Base-by-base conservation (phyloP, 2,113 vertebrate genomes). In the Sinosuthora webbiana region DNA sequence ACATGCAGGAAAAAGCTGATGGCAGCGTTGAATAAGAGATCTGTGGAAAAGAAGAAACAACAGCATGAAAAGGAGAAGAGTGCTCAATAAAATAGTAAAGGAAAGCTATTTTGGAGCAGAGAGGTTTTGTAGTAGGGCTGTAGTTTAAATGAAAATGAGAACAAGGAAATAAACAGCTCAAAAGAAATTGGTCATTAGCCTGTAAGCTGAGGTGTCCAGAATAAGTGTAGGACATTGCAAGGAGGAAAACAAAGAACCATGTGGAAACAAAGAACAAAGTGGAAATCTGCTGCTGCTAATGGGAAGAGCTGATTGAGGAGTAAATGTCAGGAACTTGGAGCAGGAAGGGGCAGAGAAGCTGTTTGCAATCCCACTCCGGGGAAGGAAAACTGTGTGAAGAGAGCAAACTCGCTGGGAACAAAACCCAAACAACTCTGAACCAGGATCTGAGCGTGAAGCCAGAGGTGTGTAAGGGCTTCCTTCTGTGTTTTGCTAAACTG, bases 131-230 rank as follows among this genome's bases (percentile, higher is more conserved):
- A 37, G 35, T 18, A 60, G 57, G 57, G 24, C 45, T 3, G 1
- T 15, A 92, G 75, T 94, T 85, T 65, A 90, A 76, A 83, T 53
- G 82, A 69, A 93, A 95, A 90, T 1, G 16, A 1, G 49, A 93
- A 57, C 57, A 73, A 75, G 85, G 37, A 96, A 85, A 92, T 63
- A 53, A 31, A 76, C 20, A 86, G 67, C 84, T 91, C 75, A 57
- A 22, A 90, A 83, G 79, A 67, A 92, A 93, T 52, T 89, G 55
- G 71, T 59, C 79, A 81, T 92, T 70, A 94, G 68, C 24, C 83
- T 88, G 70, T 70, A 83, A 83, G 7, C 13, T 44, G 57, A 71
- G 85, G 41, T n/a, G 59, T 55, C 53, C 71, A 65, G 85, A 70
- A 50, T 50, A 39, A 88, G 30, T 15, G 50, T 8, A 55, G 68